These are phyloP conservation scores for Picus viridis DNA, from an alignment of 2,797 vertebrate genomes.

Conservation along the genomic window DNA sequence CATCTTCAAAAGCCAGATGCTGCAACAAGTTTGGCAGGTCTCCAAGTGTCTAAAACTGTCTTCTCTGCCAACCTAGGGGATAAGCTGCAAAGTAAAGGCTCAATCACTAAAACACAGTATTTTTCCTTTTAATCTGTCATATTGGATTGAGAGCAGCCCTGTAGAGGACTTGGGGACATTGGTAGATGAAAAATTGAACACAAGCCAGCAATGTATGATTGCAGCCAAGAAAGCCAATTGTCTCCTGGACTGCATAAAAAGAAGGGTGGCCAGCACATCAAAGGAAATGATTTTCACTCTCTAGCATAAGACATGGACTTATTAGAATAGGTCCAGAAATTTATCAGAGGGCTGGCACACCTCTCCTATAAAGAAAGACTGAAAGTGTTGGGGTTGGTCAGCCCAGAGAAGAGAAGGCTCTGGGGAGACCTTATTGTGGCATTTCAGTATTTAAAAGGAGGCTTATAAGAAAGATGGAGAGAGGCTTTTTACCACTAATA, in stretches of 20 bases:
- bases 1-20: slow-evolving; percentile 1
- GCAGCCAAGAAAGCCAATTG: neutral
- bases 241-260: neutral
- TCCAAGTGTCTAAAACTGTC: neutral
- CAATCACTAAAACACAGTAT: neutral
- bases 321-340: neutral
- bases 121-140: neutral
- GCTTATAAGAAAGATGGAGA: neutral
- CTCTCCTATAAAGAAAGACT: no score
- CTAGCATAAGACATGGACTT: neutral
- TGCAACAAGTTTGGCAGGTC: neutral
- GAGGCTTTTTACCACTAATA: neutral
- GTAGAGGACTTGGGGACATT: neutral
- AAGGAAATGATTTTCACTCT: neutral
- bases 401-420: no score
- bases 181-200: neutral
- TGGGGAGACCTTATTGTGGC: no score
- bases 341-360: no score
- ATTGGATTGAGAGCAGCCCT: neutral
- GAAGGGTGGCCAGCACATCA: rapidly evolving
- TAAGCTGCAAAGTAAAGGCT: neutral
- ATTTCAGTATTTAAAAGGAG: no score
- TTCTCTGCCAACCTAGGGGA: neutral
- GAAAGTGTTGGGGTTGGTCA: no score
- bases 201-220: neutral